These are phyloP conservation scores for Pagetopsis macropterus DNA, from an alignment of 2,797 vertebrate genomes.

Conservation along the genomic window DNA sequence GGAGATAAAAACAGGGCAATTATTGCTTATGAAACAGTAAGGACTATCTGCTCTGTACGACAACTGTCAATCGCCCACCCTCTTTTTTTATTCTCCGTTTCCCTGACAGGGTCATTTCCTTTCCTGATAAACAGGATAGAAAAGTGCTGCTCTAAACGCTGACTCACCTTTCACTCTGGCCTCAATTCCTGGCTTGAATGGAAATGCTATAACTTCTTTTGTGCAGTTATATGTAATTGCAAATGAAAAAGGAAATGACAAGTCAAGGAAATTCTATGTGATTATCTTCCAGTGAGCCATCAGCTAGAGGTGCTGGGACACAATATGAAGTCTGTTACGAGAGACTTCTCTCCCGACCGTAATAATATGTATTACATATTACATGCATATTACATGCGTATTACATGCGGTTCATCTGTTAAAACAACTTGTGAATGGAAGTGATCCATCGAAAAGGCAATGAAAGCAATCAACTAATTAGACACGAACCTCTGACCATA, in stretches of 20 bases:
- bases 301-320: constrained; percentile 29
- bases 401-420: constrained; percentile 41
- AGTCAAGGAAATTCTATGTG: constrained; percentile 45
- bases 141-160: constrained; percentile 1
- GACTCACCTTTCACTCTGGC: constrained; percentile 36
- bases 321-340: constrained; percentile 36
- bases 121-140: constrained; percentile 58
- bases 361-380: constrained; percentile 19
- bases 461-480: constrained; percentile 72
- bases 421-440: constrained; percentile 39
- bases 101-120: constrained; percentile 45
- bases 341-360: constrained; percentile 28
- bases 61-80: background rate
- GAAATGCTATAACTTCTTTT: constrained; percentile 46
- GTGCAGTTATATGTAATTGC: constrained; percentile 35
- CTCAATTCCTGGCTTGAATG: constrained; percentile 55
- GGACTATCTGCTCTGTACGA: background rate
- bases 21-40: background rate
- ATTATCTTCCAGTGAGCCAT: constrained; percentile 40
- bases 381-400: background rate
- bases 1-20: background rate
- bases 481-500: constrained; percentile 52
- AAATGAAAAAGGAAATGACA: constrained; percentile 58
- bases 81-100: constrained; percentile 23
- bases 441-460: constrained; percentile 65